Evolutionary conservation across 2,113 vertebrate species (phyloP).

Genomic region (Galeopterus variegatus): DNA sequence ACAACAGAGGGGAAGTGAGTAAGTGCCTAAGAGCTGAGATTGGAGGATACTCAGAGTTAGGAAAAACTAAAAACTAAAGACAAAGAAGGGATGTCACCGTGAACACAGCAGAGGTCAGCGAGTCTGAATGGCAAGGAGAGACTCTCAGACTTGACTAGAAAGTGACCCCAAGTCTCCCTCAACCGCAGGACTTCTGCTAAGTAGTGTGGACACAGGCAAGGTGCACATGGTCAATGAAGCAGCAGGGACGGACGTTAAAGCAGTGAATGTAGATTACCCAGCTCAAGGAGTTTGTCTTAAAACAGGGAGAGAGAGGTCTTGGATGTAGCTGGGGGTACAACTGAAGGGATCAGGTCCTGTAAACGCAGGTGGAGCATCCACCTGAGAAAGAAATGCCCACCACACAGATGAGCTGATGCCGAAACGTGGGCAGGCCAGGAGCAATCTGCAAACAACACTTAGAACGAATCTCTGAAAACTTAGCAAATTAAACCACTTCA

Average conservation of each 20-base stretch:
- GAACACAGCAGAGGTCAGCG: not conserved
- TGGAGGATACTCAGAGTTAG: not conserved
- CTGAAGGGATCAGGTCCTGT: not conserved
- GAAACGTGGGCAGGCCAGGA: not conserved
- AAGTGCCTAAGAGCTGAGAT: not conserved
- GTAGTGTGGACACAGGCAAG: not conserved
- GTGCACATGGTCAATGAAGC: not conserved
- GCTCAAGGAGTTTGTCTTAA: not conserved
- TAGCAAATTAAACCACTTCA: not conserved
- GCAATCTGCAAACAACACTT: not conserved
- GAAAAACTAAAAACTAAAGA: no score
- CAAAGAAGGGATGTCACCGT: not conserved
- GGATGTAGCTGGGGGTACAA: not conserved
- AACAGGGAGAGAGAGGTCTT: not conserved
- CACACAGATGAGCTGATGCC: not conserved
- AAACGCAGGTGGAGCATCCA: not conserved
- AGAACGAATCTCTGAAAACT: not conserved
- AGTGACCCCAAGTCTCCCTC: not conserved
- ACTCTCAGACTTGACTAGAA: not conserved
- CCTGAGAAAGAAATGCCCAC: fast-evolving
- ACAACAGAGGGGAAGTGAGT: not conserved
- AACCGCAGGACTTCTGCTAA: not conserved
- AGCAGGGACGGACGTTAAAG: not conserved
- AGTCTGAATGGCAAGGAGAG: not conserved
- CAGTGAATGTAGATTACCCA: not conserved